These are phyloP conservation scores for Gephyroberyx darwinii DNA, from an alignment of 2,797 vertebrate genomes.

Conservation along the genomic window DNA sequence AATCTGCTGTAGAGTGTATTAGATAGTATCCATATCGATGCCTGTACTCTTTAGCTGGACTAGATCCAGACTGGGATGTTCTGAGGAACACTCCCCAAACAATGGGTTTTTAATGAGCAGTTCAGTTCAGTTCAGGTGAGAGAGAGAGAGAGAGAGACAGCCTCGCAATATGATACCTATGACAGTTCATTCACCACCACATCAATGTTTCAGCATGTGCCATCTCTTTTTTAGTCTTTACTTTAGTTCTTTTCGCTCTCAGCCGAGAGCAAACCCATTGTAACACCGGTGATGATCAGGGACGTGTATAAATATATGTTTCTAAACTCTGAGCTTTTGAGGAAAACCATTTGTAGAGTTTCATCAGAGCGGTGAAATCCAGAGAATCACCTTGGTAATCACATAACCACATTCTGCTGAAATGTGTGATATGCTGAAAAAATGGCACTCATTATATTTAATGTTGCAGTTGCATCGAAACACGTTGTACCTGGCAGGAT, in stretches of 20 bases:
- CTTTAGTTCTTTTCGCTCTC: constrained; percentile 29
- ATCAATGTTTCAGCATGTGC: constrained; percentile 75
- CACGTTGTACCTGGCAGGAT: constrained; percentile 56
- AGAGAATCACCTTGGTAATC: background rate
- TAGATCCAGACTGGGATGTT: constrained; percentile 55
- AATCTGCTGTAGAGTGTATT: constrained; percentile 41
- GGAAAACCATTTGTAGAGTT: background rate
- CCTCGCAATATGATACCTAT: constrained; percentile 74
- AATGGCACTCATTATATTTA: constrained; percentile 39
- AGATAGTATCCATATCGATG: constrained; percentile 35
- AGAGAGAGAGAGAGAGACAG: constrained; percentile 60
- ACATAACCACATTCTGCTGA: background rate
- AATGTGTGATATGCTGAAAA: constrained; percentile 10
- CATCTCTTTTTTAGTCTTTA: constrained; percentile 54
- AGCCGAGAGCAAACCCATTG: constrained; percentile 20
- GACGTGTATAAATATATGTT: too few species aligned
- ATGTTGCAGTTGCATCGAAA: constrained; percentile 20
- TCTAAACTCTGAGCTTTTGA: too few species aligned
- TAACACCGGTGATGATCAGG: constrained; percentile 3
- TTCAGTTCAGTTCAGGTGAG: constrained; percentile 67
- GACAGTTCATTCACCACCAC: constrained; percentile 69
- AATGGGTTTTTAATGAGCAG: constrained; percentile 70
- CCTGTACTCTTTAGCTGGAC: constrained; percentile 47
- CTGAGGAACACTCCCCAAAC: constrained; percentile 57
- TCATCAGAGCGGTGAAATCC: constrained; percentile 14